phyloP scores from a whole-genome alignment of 2,113 vertebrate genomes.

The Halcyon senegalensis region DNA sequence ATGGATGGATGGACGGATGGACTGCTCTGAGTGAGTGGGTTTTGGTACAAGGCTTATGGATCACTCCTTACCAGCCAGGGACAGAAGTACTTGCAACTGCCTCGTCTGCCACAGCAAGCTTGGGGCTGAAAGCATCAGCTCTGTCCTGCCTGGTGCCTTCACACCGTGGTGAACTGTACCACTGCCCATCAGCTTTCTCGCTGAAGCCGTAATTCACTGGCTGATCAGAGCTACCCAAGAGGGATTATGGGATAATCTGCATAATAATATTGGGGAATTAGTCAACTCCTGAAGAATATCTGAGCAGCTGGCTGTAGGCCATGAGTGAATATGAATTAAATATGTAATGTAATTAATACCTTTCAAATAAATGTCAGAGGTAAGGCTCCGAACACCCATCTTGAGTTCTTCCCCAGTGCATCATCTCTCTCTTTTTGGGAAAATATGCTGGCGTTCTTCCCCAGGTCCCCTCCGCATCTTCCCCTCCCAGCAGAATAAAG shows the following conservation, averaged over 20 bases:
- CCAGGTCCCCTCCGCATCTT: not conserved
- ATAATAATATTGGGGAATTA: slow-evolving; percentile 16
- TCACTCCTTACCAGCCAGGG: not conserved
- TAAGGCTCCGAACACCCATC: not conserved
- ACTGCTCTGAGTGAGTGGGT: not conserved
- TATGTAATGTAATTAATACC: not conserved
- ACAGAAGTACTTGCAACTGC: not conserved
- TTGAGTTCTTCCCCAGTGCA: not conserved
- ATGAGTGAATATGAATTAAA: slow-evolving; percentile 9
- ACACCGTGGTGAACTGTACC: not conserved
- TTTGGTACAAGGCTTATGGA: not conserved
- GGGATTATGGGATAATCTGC: slow-evolving; percentile 9
- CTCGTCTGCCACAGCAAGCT: not conserved
- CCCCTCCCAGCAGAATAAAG: not conserved
- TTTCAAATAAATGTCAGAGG: not conserved
- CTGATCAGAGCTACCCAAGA: not conserved
- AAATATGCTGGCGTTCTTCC: not conserved
- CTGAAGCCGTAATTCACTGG: not conserved
- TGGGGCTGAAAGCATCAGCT: not conserved
- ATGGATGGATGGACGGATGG: not conserved
- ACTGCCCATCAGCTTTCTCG: not conserved
- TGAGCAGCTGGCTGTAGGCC: slow-evolving; percentile 14
- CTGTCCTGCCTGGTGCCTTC: not conserved
- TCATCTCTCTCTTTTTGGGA: not conserved
- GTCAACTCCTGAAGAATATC: slow-evolving; percentile 3